These are phyloP conservation scores for Nasonovia ribisnigri DNA, from an alignment of 2,888 invertebrate species.

Conservation along the genomic window DNA sequence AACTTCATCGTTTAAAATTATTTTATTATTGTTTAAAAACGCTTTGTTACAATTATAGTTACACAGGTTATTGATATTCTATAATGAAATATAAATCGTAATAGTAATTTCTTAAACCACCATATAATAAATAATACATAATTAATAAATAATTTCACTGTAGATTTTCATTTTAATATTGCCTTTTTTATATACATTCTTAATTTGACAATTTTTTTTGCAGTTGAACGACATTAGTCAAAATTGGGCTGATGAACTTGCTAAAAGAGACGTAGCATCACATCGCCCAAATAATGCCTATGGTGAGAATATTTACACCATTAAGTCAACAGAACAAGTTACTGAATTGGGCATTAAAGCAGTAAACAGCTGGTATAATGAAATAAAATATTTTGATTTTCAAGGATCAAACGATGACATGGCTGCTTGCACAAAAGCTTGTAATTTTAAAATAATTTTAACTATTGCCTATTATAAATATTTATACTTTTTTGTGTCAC, in stretches of 20 bases:
- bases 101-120: background rate
- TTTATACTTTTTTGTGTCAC: background rate
- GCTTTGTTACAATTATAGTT: background rate
- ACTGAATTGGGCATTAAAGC: conserved; percentile 28
- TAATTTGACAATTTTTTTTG: background rate
- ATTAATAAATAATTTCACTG: background rate
- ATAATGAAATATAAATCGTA: background rate
- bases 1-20: background rate
- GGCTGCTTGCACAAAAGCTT: background rate
- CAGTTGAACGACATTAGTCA: conserved; percentile 58
- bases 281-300: conserved; percentile 52
- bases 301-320: conserved; percentile 62
- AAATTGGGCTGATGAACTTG: conserved; percentile 60
- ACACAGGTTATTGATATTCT: background rate
- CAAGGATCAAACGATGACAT: conserved; percentile 28
- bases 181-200: background rate
- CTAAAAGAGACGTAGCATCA: background rate
- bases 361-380: conserved; percentile 58
- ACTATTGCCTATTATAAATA: background rate
- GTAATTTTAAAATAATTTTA: conserved; percentile 23
- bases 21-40: background rate
- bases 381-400: conserved; percentile 50
- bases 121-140: too few relatives aligned
- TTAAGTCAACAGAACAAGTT: background rate
- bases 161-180: background rate